These are phyloP conservation scores for Electrona antarctica DNA, from an alignment of 2,113 vertebrate species.

Conservation along the genomic window DNA sequence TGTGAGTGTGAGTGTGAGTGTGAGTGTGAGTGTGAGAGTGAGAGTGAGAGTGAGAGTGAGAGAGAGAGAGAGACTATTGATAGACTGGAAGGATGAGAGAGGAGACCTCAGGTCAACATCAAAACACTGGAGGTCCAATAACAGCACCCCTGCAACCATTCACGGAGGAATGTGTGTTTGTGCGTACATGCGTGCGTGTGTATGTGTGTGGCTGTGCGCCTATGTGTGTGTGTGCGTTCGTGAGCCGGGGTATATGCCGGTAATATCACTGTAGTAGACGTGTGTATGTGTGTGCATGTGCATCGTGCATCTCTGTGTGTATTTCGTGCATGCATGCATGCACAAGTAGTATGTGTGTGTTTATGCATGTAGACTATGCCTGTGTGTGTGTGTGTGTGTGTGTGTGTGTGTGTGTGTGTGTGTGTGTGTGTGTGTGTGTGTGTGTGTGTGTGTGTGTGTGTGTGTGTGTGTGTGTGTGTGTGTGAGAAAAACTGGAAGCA, in stretches of 20 bases:
- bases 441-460: neutral
- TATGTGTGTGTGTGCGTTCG: no score
- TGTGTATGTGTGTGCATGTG: no score
- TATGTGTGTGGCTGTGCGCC: no score
- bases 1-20: no score
- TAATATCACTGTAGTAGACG: no score
- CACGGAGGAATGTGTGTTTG: slow-evolving; percentile 11
- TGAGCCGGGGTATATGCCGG: no score
- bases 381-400: neutral
- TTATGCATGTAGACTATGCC: neutral
- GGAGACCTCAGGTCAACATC: slow-evolving; percentile 16
- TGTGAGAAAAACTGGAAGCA: neutral
- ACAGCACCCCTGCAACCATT: neutral
- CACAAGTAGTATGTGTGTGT: neutral
- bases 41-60: neutral
- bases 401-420: neutral
- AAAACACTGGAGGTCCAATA: slow-evolving; percentile 3
- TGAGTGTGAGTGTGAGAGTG: neutral
- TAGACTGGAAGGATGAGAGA: slow-evolving; percentile 7
- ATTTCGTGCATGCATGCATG: no score
- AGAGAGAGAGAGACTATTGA: neutral
- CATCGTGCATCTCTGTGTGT: no score
- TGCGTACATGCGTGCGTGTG: neutral
- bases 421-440: neutral
- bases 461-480: neutral